Percentiles rank a stretch among this genome's conserved stretches.
Evolutionary conservation across 2,113 vertebrate genomes (phyloP).

Genomic region (Colaptes auratus): DNA sequence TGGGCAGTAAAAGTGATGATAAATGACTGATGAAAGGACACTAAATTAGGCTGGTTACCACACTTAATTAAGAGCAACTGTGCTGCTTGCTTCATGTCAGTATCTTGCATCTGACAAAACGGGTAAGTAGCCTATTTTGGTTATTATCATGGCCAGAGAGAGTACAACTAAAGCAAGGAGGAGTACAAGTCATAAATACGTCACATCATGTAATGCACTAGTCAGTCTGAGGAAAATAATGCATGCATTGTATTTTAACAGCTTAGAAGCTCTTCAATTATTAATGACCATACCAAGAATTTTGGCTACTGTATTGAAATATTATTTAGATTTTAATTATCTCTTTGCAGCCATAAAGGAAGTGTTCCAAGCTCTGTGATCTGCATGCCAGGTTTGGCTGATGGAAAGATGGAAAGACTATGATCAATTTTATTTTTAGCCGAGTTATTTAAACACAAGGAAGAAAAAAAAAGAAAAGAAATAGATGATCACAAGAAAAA

Average conservation of each 20-base stretch:
- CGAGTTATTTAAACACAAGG: neutral
- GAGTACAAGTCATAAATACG: neutral
- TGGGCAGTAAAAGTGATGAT: conserved; percentile 50
- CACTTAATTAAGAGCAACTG: conserved; percentile 59
- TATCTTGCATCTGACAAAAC: conserved; percentile 45
- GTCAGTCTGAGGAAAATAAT: conserved; percentile 69
- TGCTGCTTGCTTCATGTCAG: conserved; percentile 34
- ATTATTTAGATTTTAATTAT: conserved; percentile 69
- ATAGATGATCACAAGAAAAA: neutral
- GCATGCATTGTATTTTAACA: conserved; percentile 70
- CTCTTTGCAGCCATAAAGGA: neutral
- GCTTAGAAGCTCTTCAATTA: conserved; percentile 66
- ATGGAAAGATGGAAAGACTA: neutral
- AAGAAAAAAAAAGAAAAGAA: neutral
- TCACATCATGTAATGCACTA: conserved; percentile 37
- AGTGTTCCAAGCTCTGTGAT: neutral
- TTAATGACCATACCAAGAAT: conserved; percentile 61
- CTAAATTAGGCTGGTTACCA: conserved; percentile 65
- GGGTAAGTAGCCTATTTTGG: conserved; percentile 34
- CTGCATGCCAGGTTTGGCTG: neutral
- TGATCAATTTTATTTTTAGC: neutral
- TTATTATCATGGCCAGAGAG: conserved; percentile 1
- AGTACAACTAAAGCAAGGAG: conserved; percentile 22
- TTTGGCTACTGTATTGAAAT: conserved; percentile 60
- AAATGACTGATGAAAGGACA: conserved; percentile 57